Conservation (phyloP, 2,888 invertebrate genomes). For the Stegana nigrithorax region DNA sequence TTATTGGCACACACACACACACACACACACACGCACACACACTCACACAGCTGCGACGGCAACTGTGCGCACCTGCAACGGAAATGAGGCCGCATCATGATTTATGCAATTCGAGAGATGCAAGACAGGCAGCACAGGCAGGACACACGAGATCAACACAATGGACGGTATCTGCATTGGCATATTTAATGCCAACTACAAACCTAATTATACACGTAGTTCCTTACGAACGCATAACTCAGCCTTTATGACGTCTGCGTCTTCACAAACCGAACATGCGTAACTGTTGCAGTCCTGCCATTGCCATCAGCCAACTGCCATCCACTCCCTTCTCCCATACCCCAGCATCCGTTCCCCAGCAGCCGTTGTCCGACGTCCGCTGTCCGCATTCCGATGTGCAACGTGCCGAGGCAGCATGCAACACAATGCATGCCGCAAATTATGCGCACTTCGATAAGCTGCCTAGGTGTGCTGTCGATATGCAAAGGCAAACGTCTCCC, state of each 20-base stretch:
- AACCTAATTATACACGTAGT: slow-evolving; percentile 57
- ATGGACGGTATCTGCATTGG: slow-evolving; percentile 32
- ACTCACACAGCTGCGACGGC: slow-evolving; percentile 5
- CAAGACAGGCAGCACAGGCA: slow-evolving; percentile 18
- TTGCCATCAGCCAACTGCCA: too few relatives aligned
- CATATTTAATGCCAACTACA: slow-evolving; percentile 56
- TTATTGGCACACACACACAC: slow-evolving; percentile 29
- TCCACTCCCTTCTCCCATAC: neutral
- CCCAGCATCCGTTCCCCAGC: neutral
- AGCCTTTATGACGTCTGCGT: slow-evolving; percentile 26
- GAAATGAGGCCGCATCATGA: slow-evolving; percentile 59
- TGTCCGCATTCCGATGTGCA: slow-evolving; percentile 13
- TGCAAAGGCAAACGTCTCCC: neutral
- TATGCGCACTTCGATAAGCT: slow-evolving; percentile 16
- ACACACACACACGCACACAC: neutral
- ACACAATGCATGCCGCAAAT: neutral
- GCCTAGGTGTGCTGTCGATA: slow-evolving; percentile 6
- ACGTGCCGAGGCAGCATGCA: neutral
- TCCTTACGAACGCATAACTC: slow-evolving; percentile 26
- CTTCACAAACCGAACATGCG: neutral
- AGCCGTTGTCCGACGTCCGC: neutral
- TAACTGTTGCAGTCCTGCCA: too few relatives aligned
- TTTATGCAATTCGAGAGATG: slow-evolving; percentile 42
- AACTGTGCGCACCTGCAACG: slow-evolving; percentile 41
- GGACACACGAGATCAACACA: slow-evolving; percentile 23